Evolutionary conservation across 2,888 invertebrate species (phyloP).

Genomic region (Eupithecia centaureata): DNA sequence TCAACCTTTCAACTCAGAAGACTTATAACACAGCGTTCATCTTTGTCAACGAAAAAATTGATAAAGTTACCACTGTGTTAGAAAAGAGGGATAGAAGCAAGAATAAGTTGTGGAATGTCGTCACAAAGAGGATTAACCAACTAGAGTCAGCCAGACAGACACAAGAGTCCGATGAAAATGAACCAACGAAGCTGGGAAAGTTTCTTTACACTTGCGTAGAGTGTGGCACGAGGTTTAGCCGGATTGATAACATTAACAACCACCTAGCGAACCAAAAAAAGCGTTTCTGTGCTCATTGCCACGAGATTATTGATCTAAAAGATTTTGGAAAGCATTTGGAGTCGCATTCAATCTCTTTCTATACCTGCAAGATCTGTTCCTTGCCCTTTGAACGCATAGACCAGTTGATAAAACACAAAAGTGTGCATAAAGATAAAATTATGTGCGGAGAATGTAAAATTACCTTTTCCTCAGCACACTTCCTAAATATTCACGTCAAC

Average conservation of each 20-base stretch:
- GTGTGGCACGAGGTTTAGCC: constrained; percentile 47
- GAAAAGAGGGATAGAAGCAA: constrained; percentile 36
- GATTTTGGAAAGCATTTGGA: constrained; percentile 44
- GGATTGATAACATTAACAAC: constrained; percentile 46
- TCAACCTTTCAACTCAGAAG: constrained; percentile 34
- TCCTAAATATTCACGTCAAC: constrained; percentile 49
- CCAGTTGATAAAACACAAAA: constrained; percentile 43
- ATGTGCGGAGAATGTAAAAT: constrained; percentile 55
- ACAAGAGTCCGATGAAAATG: background rate
- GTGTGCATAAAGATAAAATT: constrained; percentile 34
- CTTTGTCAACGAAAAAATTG: constrained; percentile 37
- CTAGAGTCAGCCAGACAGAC: background rate
- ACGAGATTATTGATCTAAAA: constrained; percentile 44
- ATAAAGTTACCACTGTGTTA: constrained; percentile 37
- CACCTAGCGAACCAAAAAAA: constrained; percentile 53
- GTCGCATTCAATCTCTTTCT: constrained; percentile 43
- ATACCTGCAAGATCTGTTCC: constrained; percentile 51
- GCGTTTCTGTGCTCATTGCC: constrained; percentile 54
- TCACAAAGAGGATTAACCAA: constrained; percentile 31
- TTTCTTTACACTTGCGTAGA: constrained; percentile 48
- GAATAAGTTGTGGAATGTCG: constrained; percentile 38
- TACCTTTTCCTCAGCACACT: constrained; percentile 43
- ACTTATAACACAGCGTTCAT: constrained; percentile 53
- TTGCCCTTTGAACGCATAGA: constrained; percentile 44
- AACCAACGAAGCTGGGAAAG: background rate